Evolutionary conservation across 2,113 vertebrate genomes (phyloP), one percentile per base, ranked within the genome.

Genomic region (Nycticryphes semicollaris): DNA sequence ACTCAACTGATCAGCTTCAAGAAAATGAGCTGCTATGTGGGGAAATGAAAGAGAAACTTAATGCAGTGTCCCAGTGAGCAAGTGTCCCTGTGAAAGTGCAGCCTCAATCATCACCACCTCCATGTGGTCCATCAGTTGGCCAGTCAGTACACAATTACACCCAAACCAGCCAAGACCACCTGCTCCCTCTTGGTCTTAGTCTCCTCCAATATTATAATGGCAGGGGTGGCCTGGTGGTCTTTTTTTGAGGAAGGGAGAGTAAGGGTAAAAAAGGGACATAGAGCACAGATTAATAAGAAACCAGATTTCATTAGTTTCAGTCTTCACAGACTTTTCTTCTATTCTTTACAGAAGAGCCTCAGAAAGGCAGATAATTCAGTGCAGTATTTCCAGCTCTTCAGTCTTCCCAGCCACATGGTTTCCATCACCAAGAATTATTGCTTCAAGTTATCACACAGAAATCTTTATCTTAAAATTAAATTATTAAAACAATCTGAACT

Each of bases 31-130:
- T 77, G 28, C 31, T 59, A 16, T 2, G 9, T 33, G 10, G 18
- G n/a, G 79, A 96, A 95, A 10, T 90, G 76, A 91, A 94, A 93
- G n/a, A 81, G 73, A 90, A 94, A 92, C 60, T 25, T 57, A 10
- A 53, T 1, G 3, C 1, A 22, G 31, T 6, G 17, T 45, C 41
- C 41, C 54, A 59, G n/a, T 6, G 28, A 81, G 76, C 47, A 43
- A 43, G 43, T 43, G 47, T 20, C 47, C 47, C 30, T 41, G 5
- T 19, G 31, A 1, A 68, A 87, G 63, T 6, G 56, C 53, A 80
- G 33, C 31, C 31, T 54, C 69, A 20, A 8, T 25, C 56, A 30
- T 16, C 17, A 27, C 6, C 84, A 43, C 11, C 30, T 63, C 41
- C 7, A 27, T 1, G 6, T 8, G 45, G 16, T 41, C 45, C 2